Percentiles rank a stretch among this genome's conserved stretches.
Conservation (phyloP, 2,888 invertebrate genomes). For the Harpalus rubripes region DNA sequence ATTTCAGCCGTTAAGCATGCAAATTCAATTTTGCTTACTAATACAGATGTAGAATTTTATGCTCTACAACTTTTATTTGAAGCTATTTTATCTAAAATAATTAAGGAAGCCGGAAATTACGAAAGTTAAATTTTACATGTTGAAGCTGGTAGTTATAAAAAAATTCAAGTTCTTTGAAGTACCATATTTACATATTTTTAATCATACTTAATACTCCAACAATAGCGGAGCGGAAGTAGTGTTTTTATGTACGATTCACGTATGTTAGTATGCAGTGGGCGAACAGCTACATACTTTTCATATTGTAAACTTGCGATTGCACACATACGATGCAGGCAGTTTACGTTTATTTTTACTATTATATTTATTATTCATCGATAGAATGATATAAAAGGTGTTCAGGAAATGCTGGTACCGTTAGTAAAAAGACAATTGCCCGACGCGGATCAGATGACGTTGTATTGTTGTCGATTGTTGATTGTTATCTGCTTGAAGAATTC, state of each 20-base stretch:
- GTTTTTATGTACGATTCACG: background rate
- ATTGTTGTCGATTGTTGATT: constrained; percentile 60
- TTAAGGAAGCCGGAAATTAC: too few species aligned
- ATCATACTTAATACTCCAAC: background rate
- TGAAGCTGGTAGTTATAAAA: too few species aligned
- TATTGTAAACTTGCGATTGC: constrained; percentile 1
- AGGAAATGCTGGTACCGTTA: constrained; percentile 65
- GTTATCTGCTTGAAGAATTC: constrained; percentile 60
- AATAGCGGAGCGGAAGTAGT: constrained; percentile 30
- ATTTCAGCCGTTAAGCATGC: too few species aligned
- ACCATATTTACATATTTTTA: background rate
- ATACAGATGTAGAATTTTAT: too few species aligned
- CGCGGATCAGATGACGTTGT: constrained; percentile 64
- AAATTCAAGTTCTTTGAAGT: background rate
- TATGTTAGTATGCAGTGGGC: constrained; percentile 44
- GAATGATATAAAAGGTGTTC: constrained; percentile 63
- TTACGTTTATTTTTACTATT: constrained; percentile 44
- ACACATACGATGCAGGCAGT: constrained; percentile 19
- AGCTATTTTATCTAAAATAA: too few species aligned
- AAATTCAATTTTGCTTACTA: too few species aligned
- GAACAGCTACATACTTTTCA: background rate
- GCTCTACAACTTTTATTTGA: too few species aligned
- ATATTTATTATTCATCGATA: constrained; percentile 60
- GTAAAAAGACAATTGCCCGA: constrained; percentile 62
- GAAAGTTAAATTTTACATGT: too few species aligned